Evolutionary conservation across 92 coral and sea anemone genomes (phyloP), one percentile per base, ranked within the genome.

Genomic region (Ricordea florida): DNA sequence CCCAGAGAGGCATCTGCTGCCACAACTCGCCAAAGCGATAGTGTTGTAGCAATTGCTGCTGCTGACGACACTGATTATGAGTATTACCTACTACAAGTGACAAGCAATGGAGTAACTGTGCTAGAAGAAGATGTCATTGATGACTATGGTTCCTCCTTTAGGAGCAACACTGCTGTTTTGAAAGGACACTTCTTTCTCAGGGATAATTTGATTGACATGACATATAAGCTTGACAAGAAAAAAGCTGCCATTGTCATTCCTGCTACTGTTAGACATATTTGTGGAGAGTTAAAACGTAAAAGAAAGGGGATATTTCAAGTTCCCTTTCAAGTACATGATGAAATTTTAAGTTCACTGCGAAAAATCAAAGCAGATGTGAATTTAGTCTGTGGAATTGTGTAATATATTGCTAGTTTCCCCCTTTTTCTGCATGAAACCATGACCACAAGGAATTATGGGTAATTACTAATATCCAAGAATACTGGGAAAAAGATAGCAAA

Each of bases 131-230:
- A 75, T 15, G 16, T 14, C 14, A 72, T 48, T 16, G 90, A 85
- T 53, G 81, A 69, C 28, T 85, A 85, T 50, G 55, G 76, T 10
- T 41, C 44, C 56, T 25, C 62, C 15, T 77, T 52, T 17, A 66
- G 63, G 7, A 75, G 33, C 3, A 59, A 58, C 1, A 31, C 79
- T 26, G 24, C 30, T 31, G 83, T 14, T 0, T 23, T 83, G 11
- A 47, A 67, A 32, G 79, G 89, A 21, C 34, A 68, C 59, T 75
- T 75, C 30, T 75, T 46, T 47, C 0, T 52, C 16, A 58, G 89
- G 18, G 89, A 83, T 2, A 84, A 84, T 24, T 2, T 77, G 10
- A 60, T 57, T 62, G 89, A 83, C 32, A 83, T 83, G 84, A 76
- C 79, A 10, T 70, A 62, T n/a, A 77, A 37, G n/a, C 62, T 81